Evolutionary conservation across 2,113 vertebrate species (phyloP).

Genomic region (Archocentrus centrarchus): DNA sequence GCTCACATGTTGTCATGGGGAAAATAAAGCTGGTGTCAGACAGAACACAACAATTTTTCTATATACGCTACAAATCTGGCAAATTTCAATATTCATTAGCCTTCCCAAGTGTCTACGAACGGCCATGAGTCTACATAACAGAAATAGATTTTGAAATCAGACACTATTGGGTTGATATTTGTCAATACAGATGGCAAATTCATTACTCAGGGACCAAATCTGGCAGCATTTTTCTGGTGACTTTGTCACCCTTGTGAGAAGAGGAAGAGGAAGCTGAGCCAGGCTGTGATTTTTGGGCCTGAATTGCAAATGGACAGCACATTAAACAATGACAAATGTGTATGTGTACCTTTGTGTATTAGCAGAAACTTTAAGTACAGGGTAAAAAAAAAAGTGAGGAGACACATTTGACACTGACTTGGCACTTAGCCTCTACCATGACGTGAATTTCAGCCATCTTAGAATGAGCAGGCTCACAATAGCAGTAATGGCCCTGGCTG

Average conservation of each 20-base stretch:
- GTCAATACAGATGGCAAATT: slow-evolving; percentile 56
- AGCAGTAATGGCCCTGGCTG: slow-evolving; percentile 19
- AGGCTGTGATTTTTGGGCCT: slow-evolving; percentile 36
- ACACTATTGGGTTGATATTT: slow-evolving; percentile 13
- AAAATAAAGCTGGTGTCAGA: neutral
- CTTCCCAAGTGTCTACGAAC: neutral
- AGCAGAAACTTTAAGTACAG: neutral
- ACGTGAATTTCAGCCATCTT: slow-evolving; percentile 60
- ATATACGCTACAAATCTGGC: neutral
- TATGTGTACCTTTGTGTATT: neutral
- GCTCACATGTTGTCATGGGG: neutral
- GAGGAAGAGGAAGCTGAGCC: slow-evolving; percentile 22
- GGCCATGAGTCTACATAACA: neutral
- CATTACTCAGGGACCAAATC: slow-evolving; percentile 7
- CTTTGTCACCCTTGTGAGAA: slow-evolving; percentile 37
- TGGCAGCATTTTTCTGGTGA: slow-evolving; percentile 26
- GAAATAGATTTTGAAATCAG: slow-evolving; percentile 6
- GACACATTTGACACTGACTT: slow-evolving; percentile 9
- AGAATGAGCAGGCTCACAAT: slow-evolving; percentile 22
- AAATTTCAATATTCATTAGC: neutral
- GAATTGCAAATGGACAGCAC: slow-evolving; percentile 31
- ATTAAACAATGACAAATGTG: slow-evolving; percentile 33
- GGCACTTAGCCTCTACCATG: slow-evolving; percentile 20
- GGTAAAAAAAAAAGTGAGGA: neutral
- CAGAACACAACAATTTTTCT: neutral